Evolutionary conservation across 2,113 vertebrate species (phyloP), one percentile per base, ranked within the genome.

Genomic region (Cinclus cinclus): DNA sequence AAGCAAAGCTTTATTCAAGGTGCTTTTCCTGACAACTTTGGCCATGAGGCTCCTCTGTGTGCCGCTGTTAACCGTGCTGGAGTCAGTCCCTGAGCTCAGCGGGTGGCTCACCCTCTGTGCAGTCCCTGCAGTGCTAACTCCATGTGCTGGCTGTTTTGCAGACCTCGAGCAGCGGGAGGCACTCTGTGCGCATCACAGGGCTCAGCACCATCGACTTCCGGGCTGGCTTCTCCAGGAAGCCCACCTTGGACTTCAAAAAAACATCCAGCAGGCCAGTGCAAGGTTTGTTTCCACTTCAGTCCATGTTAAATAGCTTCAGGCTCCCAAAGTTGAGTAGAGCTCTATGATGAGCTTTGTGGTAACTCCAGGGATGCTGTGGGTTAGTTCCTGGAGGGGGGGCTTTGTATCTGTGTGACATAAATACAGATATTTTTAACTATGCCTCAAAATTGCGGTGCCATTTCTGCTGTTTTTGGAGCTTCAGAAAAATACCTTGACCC

Each of bases 201-300:
- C 98, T 99, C 93, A 99, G 99, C 97, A 99, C 98, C 41, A 99
- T 99, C n/a, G 99, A 99, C 94, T 99, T 99, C 94, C 97, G 99
- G 67, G 98, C 98, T 67, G 99, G 99, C 25, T 99, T 99, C 98
- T 99, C 99, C 82, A 98, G 97, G 95, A 99, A 97, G 52, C 98
- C 98, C 63, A 99, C 99, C 0, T 58, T 99, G 91, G 99, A 99
- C 96, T 99, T 99, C 39, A 99, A 97, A 97, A 98, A 97, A 95
- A 99, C 99, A 50, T 97, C 97, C 73, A 99, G 98, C 94, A 98
- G 99, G 80, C 99, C 99, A 17, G 99, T 99, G 71, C 98, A 99
- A 99, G 96, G 98, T 98, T 85, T 0, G 44, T 83, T 18, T 39
- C 20, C 12, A 8, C n/a, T 65, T 53, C 6, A 37, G 49, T 49